Evolutionary conservation across 2,113 vertebrate genomes (phyloP), one percentile per base, ranked within the genome.

Genomic region (Eubucco bourcierii): DNA sequence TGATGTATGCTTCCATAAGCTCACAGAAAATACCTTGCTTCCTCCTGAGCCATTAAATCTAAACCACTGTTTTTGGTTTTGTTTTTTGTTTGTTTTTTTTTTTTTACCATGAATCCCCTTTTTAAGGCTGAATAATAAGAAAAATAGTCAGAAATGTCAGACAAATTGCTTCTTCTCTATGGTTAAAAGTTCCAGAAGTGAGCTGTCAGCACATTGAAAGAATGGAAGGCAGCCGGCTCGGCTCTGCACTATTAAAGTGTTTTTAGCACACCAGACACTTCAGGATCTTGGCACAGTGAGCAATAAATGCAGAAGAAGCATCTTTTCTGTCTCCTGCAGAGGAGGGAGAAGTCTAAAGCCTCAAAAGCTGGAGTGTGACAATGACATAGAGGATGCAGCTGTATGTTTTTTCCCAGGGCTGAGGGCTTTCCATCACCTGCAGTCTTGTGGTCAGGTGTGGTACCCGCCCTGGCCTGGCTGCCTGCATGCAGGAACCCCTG

Each of bases 301-400:
- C 34, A 41, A 25, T 12, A 90, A 83, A 80, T n/a, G 87, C 90
- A 95, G 44, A 55, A 93, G 50, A 2, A 94, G 33, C 88, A 84
- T 86, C 90, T 94, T 88, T 72, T 85, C 86, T 66, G n/a, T 50
- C 77, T 93, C 67, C 81, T 77, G 81, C 70, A 91, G 77, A 59
- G 87, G 84, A 83, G 44, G 66, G 61, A 47, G 52, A 77, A 70
- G 63, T 71, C 15, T 52, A 24, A 87, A 91, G 90, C 39, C 87
- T 82, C 79, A 75, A 53, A 66, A 90, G 87, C 78, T 80, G 80
- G 88, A 73, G 75, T 70, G 52, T 66, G 90, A 11, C 14, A 13
- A 85, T 33, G 80, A 23, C 80, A 65, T 0, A 66, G 37, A 84
- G 55, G 86, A 75, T 74, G 88, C 92, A 95, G 95, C 70, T 92